Evolutionary conservation across 2,888 invertebrate genomes (phyloP).

Genomic region (Scotopteryx bipunctaria): DNA sequence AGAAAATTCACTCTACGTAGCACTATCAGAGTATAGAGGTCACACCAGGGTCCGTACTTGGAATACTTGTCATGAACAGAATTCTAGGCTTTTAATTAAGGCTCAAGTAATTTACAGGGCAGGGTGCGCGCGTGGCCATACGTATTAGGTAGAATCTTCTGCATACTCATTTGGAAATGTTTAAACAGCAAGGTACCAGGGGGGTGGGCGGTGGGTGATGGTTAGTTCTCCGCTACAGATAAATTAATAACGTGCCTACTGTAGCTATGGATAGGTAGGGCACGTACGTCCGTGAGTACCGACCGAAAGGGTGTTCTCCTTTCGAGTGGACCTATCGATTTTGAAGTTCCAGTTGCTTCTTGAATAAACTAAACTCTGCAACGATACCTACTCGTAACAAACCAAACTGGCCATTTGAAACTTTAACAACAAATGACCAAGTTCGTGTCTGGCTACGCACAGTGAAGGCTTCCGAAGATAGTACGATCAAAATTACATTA

Average conservation of each 20-base stretch:
- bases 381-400: neutral
- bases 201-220: conserved; percentile 61
- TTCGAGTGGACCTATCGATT: conserved; percentile 36
- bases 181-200: conserved; percentile 66
- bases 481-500: too few species aligned
- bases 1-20: conserved; percentile 60
- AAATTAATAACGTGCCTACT: conserved; percentile 77
- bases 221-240: conserved; percentile 81
- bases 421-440: too few species aligned
- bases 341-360: conserved; percentile 15
- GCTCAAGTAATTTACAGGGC: conserved; percentile 78
- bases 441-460: too few species aligned
- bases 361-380: neutral
- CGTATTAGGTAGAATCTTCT: conserved; percentile 75
- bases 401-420: too few species aligned
- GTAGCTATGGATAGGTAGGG: conserved; percentile 64
- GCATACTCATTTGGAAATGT: conserved; percentile 82
- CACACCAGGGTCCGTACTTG: conserved; percentile 53
- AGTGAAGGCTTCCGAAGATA: too few species aligned
- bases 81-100: conserved; percentile 82
- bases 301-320: conserved; percentile 49
- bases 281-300: conserved; percentile 71
- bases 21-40: conserved; percentile 63
- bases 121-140: conserved; percentile 64
- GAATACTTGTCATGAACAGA: conserved; percentile 81